Percentiles rank a stretch among this genome's conserved stretches.
phyloP scores from a whole-genome alignment of 1,140 invertebrate genomes.

The Notospermus geniculatus region DNA sequence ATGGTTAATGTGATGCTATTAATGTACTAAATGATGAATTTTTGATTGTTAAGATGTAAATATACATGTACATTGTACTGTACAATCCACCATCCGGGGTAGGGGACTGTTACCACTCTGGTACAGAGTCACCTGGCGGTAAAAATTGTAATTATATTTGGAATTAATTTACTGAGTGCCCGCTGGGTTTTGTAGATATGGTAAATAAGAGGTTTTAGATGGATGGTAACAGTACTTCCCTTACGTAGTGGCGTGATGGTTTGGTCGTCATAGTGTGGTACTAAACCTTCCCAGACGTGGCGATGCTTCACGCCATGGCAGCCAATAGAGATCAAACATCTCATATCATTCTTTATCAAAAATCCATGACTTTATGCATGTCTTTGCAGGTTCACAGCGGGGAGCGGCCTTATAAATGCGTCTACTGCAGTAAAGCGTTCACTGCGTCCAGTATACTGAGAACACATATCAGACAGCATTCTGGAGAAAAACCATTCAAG shows the following conservation, averaged over 20 bases:
- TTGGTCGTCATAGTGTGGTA: not conserved
- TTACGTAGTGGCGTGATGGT: not conserved
- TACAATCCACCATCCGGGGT: too few relatives aligned
- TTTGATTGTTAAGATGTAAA: too few relatives aligned
- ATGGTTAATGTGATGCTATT: too few relatives aligned
- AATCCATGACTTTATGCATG: not conserved
- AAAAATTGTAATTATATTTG: too few relatives aligned
- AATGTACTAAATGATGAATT: too few relatives aligned
- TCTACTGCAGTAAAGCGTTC: slow-evolving; percentile 90
- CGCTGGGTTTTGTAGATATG: too few relatives aligned
- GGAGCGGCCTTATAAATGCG: slow-evolving; percentile 63
- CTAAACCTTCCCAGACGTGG: too few relatives aligned
- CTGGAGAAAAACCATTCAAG: slow-evolving; percentile 77
- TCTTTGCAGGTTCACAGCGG: slow-evolving; percentile 49
- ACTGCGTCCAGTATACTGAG: slow-evolving; percentile 86
- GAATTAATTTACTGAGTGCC: too few relatives aligned
- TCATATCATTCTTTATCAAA: not conserved
- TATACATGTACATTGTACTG: too few relatives aligned
- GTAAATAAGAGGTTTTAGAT: not conserved
- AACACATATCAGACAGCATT: slow-evolving; percentile 83
- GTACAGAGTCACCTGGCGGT: too few relatives aligned
- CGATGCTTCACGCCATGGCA: not conserved
- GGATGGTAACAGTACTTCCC: not conserved
- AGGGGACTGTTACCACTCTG: too few relatives aligned
- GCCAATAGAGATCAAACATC: not conserved